phyloP scores from a whole-genome alignment of 1,140 invertebrate species.

The Temnothorax nylanderi region DNA sequence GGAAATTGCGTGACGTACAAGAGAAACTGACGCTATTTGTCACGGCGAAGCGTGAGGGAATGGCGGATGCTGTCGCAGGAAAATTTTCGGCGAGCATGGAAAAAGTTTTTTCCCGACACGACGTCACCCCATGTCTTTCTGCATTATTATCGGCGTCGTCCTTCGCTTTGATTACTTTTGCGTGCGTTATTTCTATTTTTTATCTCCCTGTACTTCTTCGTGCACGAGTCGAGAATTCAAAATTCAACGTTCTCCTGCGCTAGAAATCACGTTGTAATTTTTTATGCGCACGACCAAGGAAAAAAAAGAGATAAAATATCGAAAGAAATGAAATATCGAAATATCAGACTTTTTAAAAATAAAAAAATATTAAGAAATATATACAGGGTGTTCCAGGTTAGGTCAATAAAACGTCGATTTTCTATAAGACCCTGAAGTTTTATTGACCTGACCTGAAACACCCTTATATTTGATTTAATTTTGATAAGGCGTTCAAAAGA shows the following conservation, averaged over 20 bases:
- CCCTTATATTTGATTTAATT: no score
- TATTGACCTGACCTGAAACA: no score
- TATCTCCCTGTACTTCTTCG: background rate
- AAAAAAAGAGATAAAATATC: background rate
- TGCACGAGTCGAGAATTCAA: slow-evolving; percentile 14
- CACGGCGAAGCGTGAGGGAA: background rate
- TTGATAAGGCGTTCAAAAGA: no score
- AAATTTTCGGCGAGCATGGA: slow-evolving; percentile 47
- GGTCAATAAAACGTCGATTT: no score
- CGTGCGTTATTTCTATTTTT: slow-evolving; percentile 58
- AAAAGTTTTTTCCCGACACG: slow-evolving; percentile 11
- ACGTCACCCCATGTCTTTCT: background rate
- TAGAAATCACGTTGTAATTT: slow-evolving; percentile 3
- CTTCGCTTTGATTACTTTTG: slow-evolving; percentile 57
- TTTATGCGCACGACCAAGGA: background rate
- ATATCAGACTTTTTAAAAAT: background rate
- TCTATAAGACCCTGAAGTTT: no score
- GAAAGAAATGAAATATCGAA: background rate
- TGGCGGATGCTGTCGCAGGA: slow-evolving; percentile 36
- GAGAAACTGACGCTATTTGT: slow-evolving; percentile 56
- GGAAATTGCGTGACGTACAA: slow-evolving; percentile 53
- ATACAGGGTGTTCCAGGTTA: no score
- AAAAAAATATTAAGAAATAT: background rate
- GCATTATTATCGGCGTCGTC: slow-evolving; percentile 46
- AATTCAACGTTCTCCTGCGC: background rate